Base-by-base conservation (phyloP, 2,888 invertebrate species). In the Eumacrocentrus americanus region DNA sequence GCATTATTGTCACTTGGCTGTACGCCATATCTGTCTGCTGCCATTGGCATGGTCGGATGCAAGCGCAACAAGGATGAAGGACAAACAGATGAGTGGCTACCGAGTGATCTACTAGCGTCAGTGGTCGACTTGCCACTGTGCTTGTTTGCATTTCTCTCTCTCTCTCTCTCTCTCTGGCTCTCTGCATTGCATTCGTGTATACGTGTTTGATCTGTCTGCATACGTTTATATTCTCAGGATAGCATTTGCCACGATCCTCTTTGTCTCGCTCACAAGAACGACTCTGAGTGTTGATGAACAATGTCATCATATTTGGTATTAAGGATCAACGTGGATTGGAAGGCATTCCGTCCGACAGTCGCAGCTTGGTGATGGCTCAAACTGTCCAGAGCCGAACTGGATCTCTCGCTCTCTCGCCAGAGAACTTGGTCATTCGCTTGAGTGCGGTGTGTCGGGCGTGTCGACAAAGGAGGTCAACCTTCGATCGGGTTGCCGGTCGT, bases 31-130 rank as follows among this genome's bases (percentile, higher is more conserved):
- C 29, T 47, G 38, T 47, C 29, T 47, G 29, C 22, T 29, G 47
- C 22, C 46, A 25, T 44, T 18, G 51, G 38, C 47, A 59, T 59
- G 23, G 22, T 53, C n/a, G 53, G 53, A 38, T 20, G 46, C 47
- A 53, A 59, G 38, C 25, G 22, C 37, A 53, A 53, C 18, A 47
- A 18, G 38, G 9, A 53, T 52, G 29, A 38, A 53, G 23, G 22
- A 47, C 47, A 53, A 59, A 53, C 47, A 47, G 53, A 59, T 59
- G 47, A 59, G 52, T 47, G 50, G 52, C 38, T 47, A 51, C 23
- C 18, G 34, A 44, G 29, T 52, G 40, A 52, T 52, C n/a, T n/a
- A n/a, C 25, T 25, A 52, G 16, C 40, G 40, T 37, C 25, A 38
- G 23, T 52, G 18, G 40, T 52, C 12, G 23, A 40, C 40, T 52